Evolutionary conservation across 2,797 vertebrate genomes (phyloP).

Genomic region (Bradypodion pumilum): DNA sequence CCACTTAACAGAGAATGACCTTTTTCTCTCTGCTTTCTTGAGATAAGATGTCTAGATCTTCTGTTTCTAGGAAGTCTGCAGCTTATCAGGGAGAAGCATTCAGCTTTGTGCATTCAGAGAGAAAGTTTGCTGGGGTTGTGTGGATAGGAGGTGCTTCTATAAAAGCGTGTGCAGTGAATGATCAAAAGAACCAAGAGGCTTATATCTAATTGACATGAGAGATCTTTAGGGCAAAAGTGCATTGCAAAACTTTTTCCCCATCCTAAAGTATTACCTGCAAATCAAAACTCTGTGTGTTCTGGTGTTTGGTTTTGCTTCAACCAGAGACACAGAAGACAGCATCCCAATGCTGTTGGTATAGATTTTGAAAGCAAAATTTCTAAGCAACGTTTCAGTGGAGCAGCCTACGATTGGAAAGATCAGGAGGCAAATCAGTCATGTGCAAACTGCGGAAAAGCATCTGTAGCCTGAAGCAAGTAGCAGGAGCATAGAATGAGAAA

Average conservation of each 20-base stretch:
- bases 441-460: no score
- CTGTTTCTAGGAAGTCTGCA: slow-evolving; percentile 51
- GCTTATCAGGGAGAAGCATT: slow-evolving; percentile 45
- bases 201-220: neutral
- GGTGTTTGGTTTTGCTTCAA: neutral
- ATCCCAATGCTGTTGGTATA: neutral
- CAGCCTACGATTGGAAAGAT: no score
- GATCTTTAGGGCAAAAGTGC: neutral
- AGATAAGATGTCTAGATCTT: slow-evolving; percentile 54
- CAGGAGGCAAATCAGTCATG: no score
- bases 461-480: no score
- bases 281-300: neutral
- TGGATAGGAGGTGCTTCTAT: slow-evolving; percentile 29
- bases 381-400: neutral
- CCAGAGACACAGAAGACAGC: neutral
- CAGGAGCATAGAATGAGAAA: no score
- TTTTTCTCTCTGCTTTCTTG: slow-evolving; percentile 48
- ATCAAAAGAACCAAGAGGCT: slow-evolving; percentile 10
- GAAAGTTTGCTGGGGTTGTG: slow-evolving; percentile 32
- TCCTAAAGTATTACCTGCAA: neutral
- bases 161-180: slow-evolving; percentile 42
- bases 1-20: slow-evolving; percentile 55
- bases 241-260: neutral
- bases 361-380: slow-evolving; percentile 7
- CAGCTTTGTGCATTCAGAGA: slow-evolving; percentile 28